A percentile compares a stretch with the other conserved stretches of the same genome.
phyloP scores from a whole-genome alignment of 1,140 invertebrate genomes.

The Brachionus calyciflorus region DNA sequence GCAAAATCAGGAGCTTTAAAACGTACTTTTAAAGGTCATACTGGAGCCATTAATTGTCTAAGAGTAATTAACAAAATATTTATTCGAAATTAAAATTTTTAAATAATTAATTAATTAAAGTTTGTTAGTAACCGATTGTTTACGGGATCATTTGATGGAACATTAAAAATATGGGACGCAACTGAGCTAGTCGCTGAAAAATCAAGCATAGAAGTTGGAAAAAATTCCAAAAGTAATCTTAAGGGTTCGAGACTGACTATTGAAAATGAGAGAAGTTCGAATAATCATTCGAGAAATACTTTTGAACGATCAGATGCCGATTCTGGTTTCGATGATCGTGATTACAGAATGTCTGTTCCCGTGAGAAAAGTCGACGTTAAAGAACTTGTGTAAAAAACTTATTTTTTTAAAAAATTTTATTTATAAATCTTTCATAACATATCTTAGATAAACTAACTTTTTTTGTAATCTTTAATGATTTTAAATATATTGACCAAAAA shows the following conservation, averaged over 20 bases:
- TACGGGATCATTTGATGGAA: slow-evolving; percentile 60
- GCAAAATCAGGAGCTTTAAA: slow-evolving; percentile 62
- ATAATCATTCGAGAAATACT: slow-evolving; percentile 8
- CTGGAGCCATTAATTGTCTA: slow-evolving; percentile 58
- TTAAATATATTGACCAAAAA: no score
- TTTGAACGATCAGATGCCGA: slow-evolving; percentile 31
- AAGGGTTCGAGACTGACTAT: slow-evolving; percentile 3
- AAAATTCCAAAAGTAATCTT: background rate
- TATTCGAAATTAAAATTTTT: background rate
- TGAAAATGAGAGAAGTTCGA: background rate
- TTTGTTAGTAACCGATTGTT: slow-evolving; percentile 58
- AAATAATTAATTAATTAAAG: slow-evolving; percentile 47
- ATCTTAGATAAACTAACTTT: no score
- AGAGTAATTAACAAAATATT: slow-evolving; percentile 51
- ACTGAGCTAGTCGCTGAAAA: slow-evolving; percentile 45
- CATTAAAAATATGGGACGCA: slow-evolving; percentile 60
- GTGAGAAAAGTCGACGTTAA: slow-evolving; percentile 17
- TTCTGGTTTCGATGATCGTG: slow-evolving; percentile 31
- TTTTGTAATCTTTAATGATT: no score
- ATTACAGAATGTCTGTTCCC: background rate
- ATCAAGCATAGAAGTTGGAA: background rate
- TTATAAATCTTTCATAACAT: background rate
- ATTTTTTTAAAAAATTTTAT: background rate
- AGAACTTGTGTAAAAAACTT: slow-evolving; percentile 6
- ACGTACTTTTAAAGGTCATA: slow-evolving; percentile 60